Base-by-base conservation (phyloP, 2,797 vertebrate species). In the Peromyscus eremicus region DNA sequence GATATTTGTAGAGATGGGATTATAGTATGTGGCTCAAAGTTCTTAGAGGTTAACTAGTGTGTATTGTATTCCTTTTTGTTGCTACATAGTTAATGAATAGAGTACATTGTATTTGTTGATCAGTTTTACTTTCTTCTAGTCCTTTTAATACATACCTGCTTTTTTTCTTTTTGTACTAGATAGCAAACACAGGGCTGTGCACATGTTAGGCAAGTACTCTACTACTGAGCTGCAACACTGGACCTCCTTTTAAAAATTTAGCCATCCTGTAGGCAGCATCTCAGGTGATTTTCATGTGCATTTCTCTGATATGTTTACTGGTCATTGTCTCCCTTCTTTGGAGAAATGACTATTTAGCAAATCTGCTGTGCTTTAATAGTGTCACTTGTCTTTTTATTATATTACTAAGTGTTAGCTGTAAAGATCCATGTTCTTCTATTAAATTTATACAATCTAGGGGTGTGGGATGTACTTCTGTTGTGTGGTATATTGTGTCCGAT, bases 1-100 rank as follows among this genome's bases (percentile, higher is more conserved):
- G 40, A 76, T 79, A 75, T 93, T 76, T 62, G 80, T 46, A 64
- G 46, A 77, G 40, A 23, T 94, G 34, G 5, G 77, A 66, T 75
- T 82, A n/a, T 32, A 86, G 13, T 86, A 29, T 55, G 14, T 57
- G 25, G 25, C 80, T 81, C 55, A 62, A 64, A 49, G 71, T 90
- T 94, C 80, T 82, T 87, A 21, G 16, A 73, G 87, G 76, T 95
- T 92, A 71, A 71, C 81, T 96, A 66, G 21, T 77, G 5, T 60
- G 40, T 76, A 62, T 37, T 93, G 93, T 66, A 57, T 86, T 81
- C 27, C 21, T 94, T 90, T 94, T 66, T 79, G 60, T 77, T 82
- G 52, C 79, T 77, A 17, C 82, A 49, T 87, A 29, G 68, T 73
- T 68, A 23, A 49, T 95, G 19, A 5, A 19, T 94, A 77, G 79